Evolutionary conservation across 2,888 invertebrate species (phyloP).

Genomic region (Eulithis testata): DNA sequence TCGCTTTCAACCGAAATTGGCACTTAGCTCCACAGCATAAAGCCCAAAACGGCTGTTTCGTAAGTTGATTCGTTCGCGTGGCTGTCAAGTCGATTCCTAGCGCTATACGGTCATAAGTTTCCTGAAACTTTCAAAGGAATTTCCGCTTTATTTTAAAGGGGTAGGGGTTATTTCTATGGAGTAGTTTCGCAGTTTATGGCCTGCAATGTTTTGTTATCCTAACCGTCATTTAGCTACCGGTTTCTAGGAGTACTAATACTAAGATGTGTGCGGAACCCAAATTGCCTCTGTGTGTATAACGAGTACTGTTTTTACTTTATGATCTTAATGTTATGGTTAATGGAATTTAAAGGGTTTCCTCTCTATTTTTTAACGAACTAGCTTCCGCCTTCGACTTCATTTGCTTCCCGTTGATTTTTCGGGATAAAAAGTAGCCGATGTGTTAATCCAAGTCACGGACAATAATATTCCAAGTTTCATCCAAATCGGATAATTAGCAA

Average conservation of each 20-base stretch:
- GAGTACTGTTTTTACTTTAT: neutral
- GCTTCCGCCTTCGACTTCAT: no score
- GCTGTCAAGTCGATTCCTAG: constrained; percentile 46
- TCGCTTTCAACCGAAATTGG: constrained; percentile 54
- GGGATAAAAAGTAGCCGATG: no score
- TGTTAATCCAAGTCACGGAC: no score
- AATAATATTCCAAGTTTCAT: no score
- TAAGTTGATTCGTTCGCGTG: constrained; percentile 53
- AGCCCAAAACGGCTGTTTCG: constrained; percentile 52
- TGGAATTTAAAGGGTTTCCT: constrained; percentile 8
- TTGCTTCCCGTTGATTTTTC: no score
- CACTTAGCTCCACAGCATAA: constrained; percentile 51
- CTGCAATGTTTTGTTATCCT: constrained; percentile 56
- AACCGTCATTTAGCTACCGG: constrained; percentile 62
- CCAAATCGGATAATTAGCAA: no score
- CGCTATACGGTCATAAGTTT: constrained; percentile 41
- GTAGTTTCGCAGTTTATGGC: constrained; percentile 49
- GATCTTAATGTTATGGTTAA: constrained; percentile 17
- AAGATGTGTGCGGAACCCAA: constrained; percentile 37
- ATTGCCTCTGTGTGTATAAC: constrained; percentile 36
- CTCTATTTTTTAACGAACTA: constrained; percentile 17
- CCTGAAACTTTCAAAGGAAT: constrained; percentile 31
- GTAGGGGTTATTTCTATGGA: constrained; percentile 41
- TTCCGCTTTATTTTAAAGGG: constrained; percentile 34
- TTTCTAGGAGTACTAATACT: constrained; percentile 48